Evolutionary conservation across 2,113 vertebrate genomes (phyloP), one percentile per base, ranked within the genome.

Genomic region (Caranx melampygus): DNA sequence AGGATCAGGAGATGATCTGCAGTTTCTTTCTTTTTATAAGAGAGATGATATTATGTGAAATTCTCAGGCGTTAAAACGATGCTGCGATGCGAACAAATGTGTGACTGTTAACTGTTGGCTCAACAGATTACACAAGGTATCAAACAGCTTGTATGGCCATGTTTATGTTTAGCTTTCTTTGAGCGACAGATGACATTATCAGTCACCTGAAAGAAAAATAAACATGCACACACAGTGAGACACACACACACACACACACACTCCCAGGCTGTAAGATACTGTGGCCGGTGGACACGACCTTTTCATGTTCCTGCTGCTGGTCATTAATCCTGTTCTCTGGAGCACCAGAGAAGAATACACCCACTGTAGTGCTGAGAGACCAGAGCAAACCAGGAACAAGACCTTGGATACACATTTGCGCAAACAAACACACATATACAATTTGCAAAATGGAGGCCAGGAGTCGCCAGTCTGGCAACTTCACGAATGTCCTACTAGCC

Each of bases 271-370:
- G 65, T 86, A 79, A 87, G 85, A 78, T 89, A 55, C 49, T 63
- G 59, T 87, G 79, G 68, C 62, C 64, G 74, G 80, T 79, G 65
- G 76, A 78, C 84, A 80, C 86, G 87, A 84, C 83, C 80, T 83
- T 78, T 87, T 86, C 78, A 85, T 75, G 80, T 80, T 70, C 57
- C 75, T 55, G 76, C 78, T 0, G 60, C 71, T 79, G 85, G 85
- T 82, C 83, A 82, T 86, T 89, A 81, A 88, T 90, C 83, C 75
- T 90, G 68, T 79, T 85, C 70, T 89, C 73, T 78, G 85, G 93
- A 85, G 79, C 87, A 85, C 3, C 49, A 18, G 21, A 72, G 84
- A 89, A 88, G 88, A 92, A 91, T 87, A 79, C 82, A 86, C 21
- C 60, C 81, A 76, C 81, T 88, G 87, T 90, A 77, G 52, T 80